Base-by-base conservation (phyloP, 2,888 invertebrate genomes). In the Adineta ricciae region DNA sequence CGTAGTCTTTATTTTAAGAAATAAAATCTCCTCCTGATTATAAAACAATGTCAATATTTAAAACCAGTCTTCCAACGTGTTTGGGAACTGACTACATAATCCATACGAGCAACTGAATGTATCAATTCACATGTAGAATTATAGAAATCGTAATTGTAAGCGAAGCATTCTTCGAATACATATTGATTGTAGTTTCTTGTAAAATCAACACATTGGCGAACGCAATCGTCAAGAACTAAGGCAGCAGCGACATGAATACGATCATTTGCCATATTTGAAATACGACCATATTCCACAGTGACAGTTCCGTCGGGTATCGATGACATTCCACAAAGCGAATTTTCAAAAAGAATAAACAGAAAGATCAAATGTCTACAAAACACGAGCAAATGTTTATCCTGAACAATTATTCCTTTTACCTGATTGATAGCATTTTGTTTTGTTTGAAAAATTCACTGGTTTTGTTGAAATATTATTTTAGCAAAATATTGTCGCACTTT, bases 31-130 rank as follows among this genome's bases (percentile, higher is more conserved):
- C 21, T 52, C 21, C 21, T 3, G 21, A 21, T 52, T 24, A 52
- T 24, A 52, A 52, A 52, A 21, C 5, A 21, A 56, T 8, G 3
- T 56, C 9, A 56, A 56, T 56, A 24, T 56, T 56, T 56, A 56
- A 56, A 56, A 56, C 54, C 54, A n/a, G 54, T 56, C n/a, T 56
- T 56, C n/a, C 54, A 56, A n/a, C n/a, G 54, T 56, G 54, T 56
- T 56, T n/a, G 52, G 24, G 21, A 16, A 56, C n/a, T 56, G n/a
- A 56, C n/a, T 24, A 7, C 9, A 56, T 56, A 56, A 56, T 56
- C 11, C 5, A 27, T 56, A n/a, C n/a, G 54, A 9, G 4, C 7
- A 56, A 9, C n/a, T 56, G 54, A 56, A 56, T 56, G 54, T n/a
- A 56, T 56, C 11, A 56, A n/a, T 56, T 56, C 54, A 56, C 54